These are phyloP conservation scores for Tetragonula clypearis DNA, from an alignment of 1,140 invertebrate genomes.

Conservation along the genomic window DNA sequence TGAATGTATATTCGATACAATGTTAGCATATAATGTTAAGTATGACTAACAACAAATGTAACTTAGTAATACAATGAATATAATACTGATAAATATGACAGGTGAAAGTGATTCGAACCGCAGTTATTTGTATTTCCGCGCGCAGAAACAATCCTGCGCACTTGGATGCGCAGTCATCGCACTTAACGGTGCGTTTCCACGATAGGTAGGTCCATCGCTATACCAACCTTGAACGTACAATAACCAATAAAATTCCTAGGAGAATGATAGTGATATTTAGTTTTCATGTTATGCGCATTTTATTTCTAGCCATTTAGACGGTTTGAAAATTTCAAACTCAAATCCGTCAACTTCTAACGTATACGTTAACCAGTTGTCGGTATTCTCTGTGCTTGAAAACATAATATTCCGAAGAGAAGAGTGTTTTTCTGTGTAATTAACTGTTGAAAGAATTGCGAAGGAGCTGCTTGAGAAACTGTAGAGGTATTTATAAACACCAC, in stretches of 20 bases:
- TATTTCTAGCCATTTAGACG: background rate
- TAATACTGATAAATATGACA: background rate
- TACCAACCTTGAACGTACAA: background rate
- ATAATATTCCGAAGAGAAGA: background rate
- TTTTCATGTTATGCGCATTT: background rate
- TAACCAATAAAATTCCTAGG: background rate
- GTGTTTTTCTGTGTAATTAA: background rate
- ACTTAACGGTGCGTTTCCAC: background rate
- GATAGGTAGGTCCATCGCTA: background rate
- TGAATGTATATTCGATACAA: no score
- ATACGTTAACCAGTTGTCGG: background rate
- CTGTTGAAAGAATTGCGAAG: no score
- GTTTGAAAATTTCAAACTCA: conserved; percentile 31
- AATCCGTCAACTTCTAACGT: background rate
- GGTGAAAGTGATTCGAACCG: background rate
- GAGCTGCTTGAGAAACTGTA: background rate
- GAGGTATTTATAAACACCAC: background rate
- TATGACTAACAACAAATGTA: no score
- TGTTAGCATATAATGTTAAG: no score
- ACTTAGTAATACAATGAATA: background rate
- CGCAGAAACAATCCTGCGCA: background rate
- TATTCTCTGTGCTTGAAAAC: background rate
- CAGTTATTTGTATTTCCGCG: background rate
- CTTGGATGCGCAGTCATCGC: background rate
- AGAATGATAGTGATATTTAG: background rate